phyloP scores from a whole-genome alignment of 2,888 invertebrate species.

The Oscheius sp. region DNA sequence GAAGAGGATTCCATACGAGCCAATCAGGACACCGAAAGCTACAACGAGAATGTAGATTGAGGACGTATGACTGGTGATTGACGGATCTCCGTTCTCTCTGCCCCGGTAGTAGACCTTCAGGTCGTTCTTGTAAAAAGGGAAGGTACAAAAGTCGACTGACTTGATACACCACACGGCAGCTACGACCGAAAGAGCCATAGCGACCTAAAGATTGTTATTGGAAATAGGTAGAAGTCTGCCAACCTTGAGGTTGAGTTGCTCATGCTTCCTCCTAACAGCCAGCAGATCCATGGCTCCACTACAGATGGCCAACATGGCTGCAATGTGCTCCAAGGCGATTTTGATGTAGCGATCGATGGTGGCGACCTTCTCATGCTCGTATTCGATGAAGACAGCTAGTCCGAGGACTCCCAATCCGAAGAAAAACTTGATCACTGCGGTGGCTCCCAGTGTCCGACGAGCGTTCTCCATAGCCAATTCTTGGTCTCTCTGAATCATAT shows the following conservation, averaged over 20 bases:
- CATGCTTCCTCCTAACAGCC: conserved; percentile 61
- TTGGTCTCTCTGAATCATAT: conserved; percentile 61
- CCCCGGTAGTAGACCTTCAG: conserved; percentile 62
- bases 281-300: conserved; percentile 68
- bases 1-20: conserved; percentile 62
- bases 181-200: conserved; percentile 69
- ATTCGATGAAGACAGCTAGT: conserved; percentile 71
- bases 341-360: conserved; percentile 69
- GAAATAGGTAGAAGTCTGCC: background rate
- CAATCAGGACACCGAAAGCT: conserved; percentile 68
- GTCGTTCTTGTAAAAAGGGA: conserved; percentile 71
- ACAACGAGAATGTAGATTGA: conserved; percentile 69
- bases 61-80: conserved; percentile 52
- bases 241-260: conserved; percentile 70
- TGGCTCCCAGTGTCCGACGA: conserved; percentile 51
- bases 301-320: conserved; percentile 65
- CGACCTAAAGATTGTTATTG: conserved; percentile 48
- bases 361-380: conserved; percentile 67
- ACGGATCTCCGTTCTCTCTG: conserved; percentile 44
- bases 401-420: conserved; percentile 65
- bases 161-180: conserved; percentile 71
- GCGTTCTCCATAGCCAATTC: conserved; percentile 59
- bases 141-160: conserved; percentile 70
- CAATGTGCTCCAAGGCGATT: conserved; percentile 70
- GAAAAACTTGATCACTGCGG: conserved; percentile 67